phyloP scores from a whole-genome alignment of 2,888 invertebrate species.

The Nysson spinosus region DNA sequence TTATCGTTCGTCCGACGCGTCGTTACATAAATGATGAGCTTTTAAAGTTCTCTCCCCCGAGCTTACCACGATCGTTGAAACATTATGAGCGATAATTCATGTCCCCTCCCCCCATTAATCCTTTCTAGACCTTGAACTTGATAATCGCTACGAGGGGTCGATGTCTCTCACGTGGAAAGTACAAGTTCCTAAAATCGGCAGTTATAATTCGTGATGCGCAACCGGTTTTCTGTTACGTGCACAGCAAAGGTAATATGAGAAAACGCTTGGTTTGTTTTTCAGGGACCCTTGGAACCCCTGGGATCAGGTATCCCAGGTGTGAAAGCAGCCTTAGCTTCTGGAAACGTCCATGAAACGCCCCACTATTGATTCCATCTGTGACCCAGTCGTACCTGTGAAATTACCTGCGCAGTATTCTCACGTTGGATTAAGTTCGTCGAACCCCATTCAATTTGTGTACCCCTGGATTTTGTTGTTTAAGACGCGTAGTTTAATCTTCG shows the following conservation, averaged over 20 bases:
- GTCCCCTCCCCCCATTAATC: no score
- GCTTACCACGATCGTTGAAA: no score
- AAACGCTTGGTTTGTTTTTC: background rate
- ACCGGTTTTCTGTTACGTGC: conserved; percentile 1
- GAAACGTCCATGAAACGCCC: conserved; percentile 43
- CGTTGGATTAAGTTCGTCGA: conserved; percentile 31
- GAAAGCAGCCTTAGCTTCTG: conserved; percentile 29
- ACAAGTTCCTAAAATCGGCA: background rate
- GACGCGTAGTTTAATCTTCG: no score
- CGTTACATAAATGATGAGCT: background rate
- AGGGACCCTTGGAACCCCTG: no score
- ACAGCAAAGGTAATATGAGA: background rate
- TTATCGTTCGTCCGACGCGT: no score
- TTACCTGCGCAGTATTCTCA: conserved; percentile 29
- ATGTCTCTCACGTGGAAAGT: background rate
- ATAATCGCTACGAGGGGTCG: background rate
- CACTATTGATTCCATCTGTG: conserved; percentile 42
- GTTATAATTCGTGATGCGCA: background rate
- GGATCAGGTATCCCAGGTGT: background rate
- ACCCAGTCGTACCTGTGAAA: conserved; percentile 21
- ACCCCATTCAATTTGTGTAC: no score
- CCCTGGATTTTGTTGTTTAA: no score
- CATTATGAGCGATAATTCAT: no score
- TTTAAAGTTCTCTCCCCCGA: background rate
- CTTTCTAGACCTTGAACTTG: background rate